These are phyloP conservation scores for Prosapia bicincta DNA, from an alignment of 2,888 invertebrate species.

Conservation along the genomic window DNA sequence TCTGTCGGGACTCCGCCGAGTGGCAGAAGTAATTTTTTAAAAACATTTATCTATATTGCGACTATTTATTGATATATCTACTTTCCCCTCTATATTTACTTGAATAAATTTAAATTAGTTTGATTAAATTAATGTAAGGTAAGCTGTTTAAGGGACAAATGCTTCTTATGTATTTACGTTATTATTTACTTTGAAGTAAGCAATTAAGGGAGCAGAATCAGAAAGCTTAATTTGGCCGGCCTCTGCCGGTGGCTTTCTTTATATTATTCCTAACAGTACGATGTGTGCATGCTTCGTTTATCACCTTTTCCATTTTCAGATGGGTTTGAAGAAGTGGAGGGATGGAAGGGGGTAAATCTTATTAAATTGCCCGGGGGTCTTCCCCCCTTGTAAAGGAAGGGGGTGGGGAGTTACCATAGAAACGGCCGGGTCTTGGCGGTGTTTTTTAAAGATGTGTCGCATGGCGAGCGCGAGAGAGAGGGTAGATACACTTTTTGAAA, in stretches of 20 bases:
- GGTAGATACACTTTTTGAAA: constrained; percentile 29
- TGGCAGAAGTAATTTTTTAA: too few relatives aligned
- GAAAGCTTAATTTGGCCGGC: not conserved
- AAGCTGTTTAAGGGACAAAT: too few relatives aligned
- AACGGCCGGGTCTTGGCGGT: constrained; percentile 27
- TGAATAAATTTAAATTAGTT: too few relatives aligned
- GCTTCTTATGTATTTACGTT: too few relatives aligned
- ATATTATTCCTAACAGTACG: constrained; percentile 7
- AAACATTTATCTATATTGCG: too few relatives aligned
- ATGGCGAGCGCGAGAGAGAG: constrained; percentile 13
- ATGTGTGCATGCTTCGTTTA: constrained; percentile 33
- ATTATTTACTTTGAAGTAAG: not conserved
- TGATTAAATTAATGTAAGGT: too few relatives aligned
- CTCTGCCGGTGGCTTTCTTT: not conserved
- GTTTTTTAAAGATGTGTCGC: constrained; percentile 31
- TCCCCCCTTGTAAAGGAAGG: constrained; percentile 24
- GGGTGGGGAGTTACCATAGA: constrained; percentile 30
- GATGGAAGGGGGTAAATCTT: constrained; percentile 36
- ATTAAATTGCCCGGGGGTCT: constrained; percentile 35
- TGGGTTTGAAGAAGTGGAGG: constrained; percentile 32
- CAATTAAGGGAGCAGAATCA: not conserved
- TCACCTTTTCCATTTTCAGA: constrained; percentile 38
- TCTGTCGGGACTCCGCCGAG: too few relatives aligned
- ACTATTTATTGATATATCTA: too few relatives aligned
- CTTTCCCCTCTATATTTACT: too few relatives aligned